These are phyloP conservation scores for Junonia oenone DNA, from an alignment of 2,888 invertebrate species.

Conservation along the genomic window DNA sequence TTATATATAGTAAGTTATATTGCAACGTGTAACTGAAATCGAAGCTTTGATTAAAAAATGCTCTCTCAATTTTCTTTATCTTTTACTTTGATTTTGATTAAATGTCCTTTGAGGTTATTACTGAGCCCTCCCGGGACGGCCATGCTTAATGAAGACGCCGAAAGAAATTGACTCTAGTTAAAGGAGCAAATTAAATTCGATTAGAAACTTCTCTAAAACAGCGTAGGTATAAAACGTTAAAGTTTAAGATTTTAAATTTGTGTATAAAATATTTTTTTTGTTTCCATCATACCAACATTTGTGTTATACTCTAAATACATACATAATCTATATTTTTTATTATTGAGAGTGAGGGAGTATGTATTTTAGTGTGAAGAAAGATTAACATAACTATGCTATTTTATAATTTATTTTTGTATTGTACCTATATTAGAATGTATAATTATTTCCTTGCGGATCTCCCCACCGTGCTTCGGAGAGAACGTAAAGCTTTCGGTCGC, in stretches of 20 bases:
- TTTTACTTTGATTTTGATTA: conserved; percentile 26
- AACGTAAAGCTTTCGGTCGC: too few species aligned
- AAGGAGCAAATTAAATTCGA: conserved; percentile 74
- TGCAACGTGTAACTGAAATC: not conserved
- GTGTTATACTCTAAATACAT: too few species aligned
- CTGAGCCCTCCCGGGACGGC: conserved; percentile 69
- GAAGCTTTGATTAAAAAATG: not conserved
- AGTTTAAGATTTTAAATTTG: not conserved
- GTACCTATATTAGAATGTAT: too few species aligned
- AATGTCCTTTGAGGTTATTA: conserved; percentile 72
- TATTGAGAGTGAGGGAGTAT: too few species aligned
- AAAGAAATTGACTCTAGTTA: conserved; percentile 74
- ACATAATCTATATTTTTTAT: too few species aligned
- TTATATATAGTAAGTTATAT: not conserved
- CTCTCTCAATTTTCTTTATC: not conserved
- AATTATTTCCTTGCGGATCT: too few species aligned
- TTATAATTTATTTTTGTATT: too few species aligned
- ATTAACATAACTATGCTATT: too few species aligned
- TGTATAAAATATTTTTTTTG: too few species aligned
- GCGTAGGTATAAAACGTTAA: not conserved
- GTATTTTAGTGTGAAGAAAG: too few species aligned
- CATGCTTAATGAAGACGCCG: conserved; percentile 72
- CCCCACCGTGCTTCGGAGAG: too few species aligned
- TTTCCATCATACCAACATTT: too few species aligned
- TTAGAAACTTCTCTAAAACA: conserved; percentile 53